These are phyloP conservation scores for Glareola pratincola DNA, from an alignment of 2,113 vertebrate genomes.

Conservation along the genomic window DNA sequence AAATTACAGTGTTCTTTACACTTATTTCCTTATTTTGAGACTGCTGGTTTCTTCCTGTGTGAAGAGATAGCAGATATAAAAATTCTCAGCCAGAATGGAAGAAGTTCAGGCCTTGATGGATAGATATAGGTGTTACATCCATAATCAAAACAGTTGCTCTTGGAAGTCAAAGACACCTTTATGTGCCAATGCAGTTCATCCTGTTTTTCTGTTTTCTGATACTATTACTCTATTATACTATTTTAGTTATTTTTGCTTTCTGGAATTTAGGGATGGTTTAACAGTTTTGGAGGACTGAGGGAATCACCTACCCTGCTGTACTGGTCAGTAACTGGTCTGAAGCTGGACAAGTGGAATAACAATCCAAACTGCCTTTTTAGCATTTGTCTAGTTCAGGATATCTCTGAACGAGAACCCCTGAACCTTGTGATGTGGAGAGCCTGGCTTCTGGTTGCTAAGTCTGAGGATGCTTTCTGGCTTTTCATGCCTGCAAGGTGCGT, in stretches of 20 bases:
- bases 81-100: neutral
- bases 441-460: neutral
- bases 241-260: neutral
- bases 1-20: neutral
- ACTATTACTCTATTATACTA: neutral
- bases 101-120: neutral
- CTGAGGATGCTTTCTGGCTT: neutral
- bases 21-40: neutral
- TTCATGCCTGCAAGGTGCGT: neutral
- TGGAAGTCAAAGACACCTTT: neutral
- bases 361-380: neutral
- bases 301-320: neutral
- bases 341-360: neutral
- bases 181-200: neutral
- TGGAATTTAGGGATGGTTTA: neutral
- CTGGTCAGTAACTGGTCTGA: neutral
- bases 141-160: neutral
- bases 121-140: neutral
- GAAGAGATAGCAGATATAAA: neutral
- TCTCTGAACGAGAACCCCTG: neutral
- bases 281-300: neutral
- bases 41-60: neutral
- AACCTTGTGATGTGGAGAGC: neutral
- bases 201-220: neutral
- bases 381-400: neutral